Base-by-base conservation (phyloP, 30 jellyfish, hydroid and myxozoan genomes). In the Hydractinia echinata region DNA sequence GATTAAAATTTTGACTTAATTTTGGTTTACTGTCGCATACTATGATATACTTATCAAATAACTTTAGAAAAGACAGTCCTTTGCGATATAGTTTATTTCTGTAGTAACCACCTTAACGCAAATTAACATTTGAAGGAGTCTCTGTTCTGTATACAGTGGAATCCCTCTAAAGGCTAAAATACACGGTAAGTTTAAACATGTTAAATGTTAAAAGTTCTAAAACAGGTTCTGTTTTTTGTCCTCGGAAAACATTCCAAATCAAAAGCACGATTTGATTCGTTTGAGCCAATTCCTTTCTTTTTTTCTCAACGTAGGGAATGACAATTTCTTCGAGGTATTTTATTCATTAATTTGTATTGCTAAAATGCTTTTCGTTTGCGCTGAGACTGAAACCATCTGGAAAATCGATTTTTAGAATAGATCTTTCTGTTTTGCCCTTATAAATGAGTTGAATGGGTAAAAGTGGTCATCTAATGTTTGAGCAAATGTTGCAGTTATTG, bases 381-480 rank as follows among this genome's bases (percentile, higher is more conserved):
- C 69, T 58, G 19, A 58, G 69, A 58, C 69, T 58, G 19, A 58
- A 58, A 16, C 69, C 69, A 58, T 58, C 69, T 58, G 69, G 69
- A 58, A 58, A 58, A 58, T 58, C 19, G 3, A 58, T 58, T 16
- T 56, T 56, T 56, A n/a, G 68, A 58, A 58, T 11, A 58, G 69
- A 58, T 58, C 69, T 58, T 2, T 13, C 69, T 58, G 69, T 58
- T 58, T 58, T 58, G 19, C 69, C 69, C 69, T 58, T 16, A 0
- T 30, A 58, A 58, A 58, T 58, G 69, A 58, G 69, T 58, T 58
- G 3, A 58, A 58, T 58, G 19, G 69, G 69, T 58, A 58, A 58
- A 58, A 58, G 69, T 58, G 69, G 69, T 58, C 69, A 58, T 58
- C 69, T 58, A 58, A 58, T 58, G 69, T 58, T 58, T 58, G 69